A percentile compares a stretch with the other conserved stretches of the same genome.
These are phyloP conservation scores for Erynnis tages DNA, from an alignment of 2,888 invertebrate species.

Conservation along the genomic window DNA sequence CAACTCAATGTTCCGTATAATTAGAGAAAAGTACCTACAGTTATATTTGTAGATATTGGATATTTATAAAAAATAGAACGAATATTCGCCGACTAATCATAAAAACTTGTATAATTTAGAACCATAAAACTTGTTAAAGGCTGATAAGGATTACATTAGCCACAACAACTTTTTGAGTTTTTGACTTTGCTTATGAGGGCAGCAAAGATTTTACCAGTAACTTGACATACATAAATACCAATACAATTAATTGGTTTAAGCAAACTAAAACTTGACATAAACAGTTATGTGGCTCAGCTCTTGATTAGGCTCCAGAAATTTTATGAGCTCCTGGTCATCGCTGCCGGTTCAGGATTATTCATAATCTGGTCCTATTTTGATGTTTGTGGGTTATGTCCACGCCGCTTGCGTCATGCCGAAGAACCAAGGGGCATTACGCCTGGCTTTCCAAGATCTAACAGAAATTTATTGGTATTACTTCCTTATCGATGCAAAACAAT, in stretches of 20 bases:
- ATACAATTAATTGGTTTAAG: no score
- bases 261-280: slow-evolving; percentile 9
- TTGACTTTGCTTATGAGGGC: no score
- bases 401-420: slow-evolving; percentile 15
- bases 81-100: no score
- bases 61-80: no score
- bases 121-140: no score
- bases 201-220: no score
- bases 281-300: neutral
- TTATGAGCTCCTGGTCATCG: slow-evolving; percentile 13
- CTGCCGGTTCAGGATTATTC: slow-evolving; percentile 7
- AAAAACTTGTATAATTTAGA: no score
- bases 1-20: slow-evolving; percentile 37
- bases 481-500: neutral
- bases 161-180: no score
- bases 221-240: no score
- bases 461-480: slow-evolving; percentile 6
- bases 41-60: no score
- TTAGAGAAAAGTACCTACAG: neutral
- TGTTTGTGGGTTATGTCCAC: slow-evolving; percentile 16
- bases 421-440: slow-evolving; percentile 20
- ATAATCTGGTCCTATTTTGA: slow-evolving; percentile 10
- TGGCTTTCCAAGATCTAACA: slow-evolving; percentile 17
- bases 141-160: no score
- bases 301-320: neutral